Base-by-base conservation (phyloP, 2,113 vertebrate genomes). In the Crotalus viridis region DNA sequence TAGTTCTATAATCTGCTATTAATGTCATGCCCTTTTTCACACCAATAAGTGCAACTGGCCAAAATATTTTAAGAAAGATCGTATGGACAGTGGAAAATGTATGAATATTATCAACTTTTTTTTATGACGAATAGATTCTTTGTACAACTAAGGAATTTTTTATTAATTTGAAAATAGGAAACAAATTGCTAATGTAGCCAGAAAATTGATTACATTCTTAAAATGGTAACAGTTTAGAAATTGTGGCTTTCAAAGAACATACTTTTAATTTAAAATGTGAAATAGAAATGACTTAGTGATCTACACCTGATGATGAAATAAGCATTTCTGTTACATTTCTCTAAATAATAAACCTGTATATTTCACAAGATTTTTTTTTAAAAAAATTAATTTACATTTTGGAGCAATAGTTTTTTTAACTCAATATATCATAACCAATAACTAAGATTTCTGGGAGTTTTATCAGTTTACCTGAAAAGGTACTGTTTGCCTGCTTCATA, bases 241-340 rank as follows among this genome's bases (percentile, higher is more conserved):
- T 17, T 90, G 4, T n/a, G 22, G 33, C 69, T 81, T 81, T 81
- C 17, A 74, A 51, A 10, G 28, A n/a, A 90, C 9, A 3, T 4
- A 74, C 17, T 74, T 90, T 90, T 51, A 90, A 95, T 93, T 88
- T 54, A 55, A 88, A 28, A 54, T 54, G 28, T 88, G 87, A 88
- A 33, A 86, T 86, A 39, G 69, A 39, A 81, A 46, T 48, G 48
- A 87, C 48, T 13, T 87, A 28, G 48, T 51, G 24, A 81, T 21
- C 69, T 33, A 81, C 17, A 81, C 33, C 33, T 81, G 69, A 81
- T 33, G 19, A 5, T 81, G 33, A 39, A 81, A 19, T 21, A 81
- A 39, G 17, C 69, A 39, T 81, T 39, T 81, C 69, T 39, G 69
- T 39, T 81, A 33, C n/a, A 15, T 81, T 19, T 81, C 15, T 81